Conservation (phyloP, 2,113 vertebrate genomes). For the Caranx ignobilis region DNA sequence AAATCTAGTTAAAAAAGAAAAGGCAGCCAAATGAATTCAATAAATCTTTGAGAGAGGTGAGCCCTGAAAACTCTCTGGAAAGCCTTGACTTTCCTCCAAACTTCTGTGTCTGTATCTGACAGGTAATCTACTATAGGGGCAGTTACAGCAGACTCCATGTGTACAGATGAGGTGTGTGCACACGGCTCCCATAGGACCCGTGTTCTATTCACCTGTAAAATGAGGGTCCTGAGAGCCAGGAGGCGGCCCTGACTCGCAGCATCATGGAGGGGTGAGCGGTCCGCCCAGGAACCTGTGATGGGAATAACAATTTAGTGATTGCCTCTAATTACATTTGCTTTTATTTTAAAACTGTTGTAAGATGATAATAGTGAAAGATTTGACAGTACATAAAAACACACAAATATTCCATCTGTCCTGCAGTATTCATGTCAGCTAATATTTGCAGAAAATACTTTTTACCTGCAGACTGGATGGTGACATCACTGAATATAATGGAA, state of each 20-base stretch:
- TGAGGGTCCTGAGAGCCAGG: slow-evolving; percentile 91
- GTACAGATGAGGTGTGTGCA: slow-evolving; percentile 5
- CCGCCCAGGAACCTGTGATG: slow-evolving; percentile 92
- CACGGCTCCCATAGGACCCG: slow-evolving; percentile 6
- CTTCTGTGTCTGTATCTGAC: slow-evolving; percentile 28
- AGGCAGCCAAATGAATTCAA: neutral
- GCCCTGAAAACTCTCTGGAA: neutral
- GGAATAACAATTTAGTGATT: slow-evolving; percentile 6
- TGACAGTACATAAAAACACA: no score
- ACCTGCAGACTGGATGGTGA: no score
- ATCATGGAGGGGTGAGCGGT: slow-evolving; percentile 95
- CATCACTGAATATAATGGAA: neutral
- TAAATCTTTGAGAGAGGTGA: neutral
- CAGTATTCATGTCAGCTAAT: neutral
- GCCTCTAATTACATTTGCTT: neutral
- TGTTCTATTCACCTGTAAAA: slow-evolving; percentile 88
- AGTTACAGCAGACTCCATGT: neutral
- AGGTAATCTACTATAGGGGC: slow-evolving; percentile 1
- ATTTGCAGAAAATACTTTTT: neutral
- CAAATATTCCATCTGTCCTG: no score
- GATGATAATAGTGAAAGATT: neutral
- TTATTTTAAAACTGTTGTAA: neutral
- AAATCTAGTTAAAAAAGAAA: neutral
- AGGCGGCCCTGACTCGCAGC: slow-evolving; percentile 95
- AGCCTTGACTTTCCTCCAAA: neutral